phyloP scores from a whole-genome alignment of 2,888 invertebrate species.

The Drosophila paranaensis region DNA sequence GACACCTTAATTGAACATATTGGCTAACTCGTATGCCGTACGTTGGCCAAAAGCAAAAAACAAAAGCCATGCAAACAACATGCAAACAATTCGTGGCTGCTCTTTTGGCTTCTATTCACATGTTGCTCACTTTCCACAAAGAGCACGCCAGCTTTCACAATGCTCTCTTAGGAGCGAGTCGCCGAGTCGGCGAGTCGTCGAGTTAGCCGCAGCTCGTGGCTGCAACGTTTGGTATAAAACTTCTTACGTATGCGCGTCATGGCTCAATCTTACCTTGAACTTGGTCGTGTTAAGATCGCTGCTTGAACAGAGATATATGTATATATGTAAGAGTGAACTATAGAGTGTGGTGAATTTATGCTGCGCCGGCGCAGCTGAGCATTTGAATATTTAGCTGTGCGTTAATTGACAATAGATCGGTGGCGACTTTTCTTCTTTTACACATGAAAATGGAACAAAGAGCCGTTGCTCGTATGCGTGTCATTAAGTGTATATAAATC shows the following conservation, averaged over 20 bases:
- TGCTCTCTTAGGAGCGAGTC: constrained; percentile 54
- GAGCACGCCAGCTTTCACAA: constrained; percentile 70
- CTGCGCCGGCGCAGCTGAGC: constrained; percentile 23
- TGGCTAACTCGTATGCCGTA: constrained; percentile 42
- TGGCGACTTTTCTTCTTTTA: constrained; percentile 10
- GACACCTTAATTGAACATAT: constrained; percentile 69
- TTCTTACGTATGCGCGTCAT: constrained; percentile 84
- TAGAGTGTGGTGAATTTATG: constrained; percentile 11
- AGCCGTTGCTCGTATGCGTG: constrained; percentile 68
- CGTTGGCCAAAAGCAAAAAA: constrained; percentile 24
- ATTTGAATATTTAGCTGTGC: constrained; percentile 44
- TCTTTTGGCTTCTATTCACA: constrained; percentile 56
- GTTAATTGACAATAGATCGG: constrained; percentile 30
- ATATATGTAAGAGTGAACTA: background rate
- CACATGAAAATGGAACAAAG: constrained; percentile 71
- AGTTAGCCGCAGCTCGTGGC: constrained; percentile 12
- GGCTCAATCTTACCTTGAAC: constrained; percentile 85
- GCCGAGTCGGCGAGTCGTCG: constrained; percentile 4
- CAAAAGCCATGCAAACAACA: constrained; percentile 16
- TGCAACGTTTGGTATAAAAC: constrained; percentile 81
- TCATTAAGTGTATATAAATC: constrained; percentile 64
- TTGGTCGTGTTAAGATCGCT: constrained; percentile 81
- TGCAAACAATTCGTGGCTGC: constrained; percentile 22
- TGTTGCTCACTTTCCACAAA: constrained; percentile 64
- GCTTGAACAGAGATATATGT: background rate